Percentiles rank a stretch among this genome's conserved stretches.
phyloP scores from a whole-genome alignment of 2,797 vertebrate species.

The Hafferia zeledoni region DNA sequence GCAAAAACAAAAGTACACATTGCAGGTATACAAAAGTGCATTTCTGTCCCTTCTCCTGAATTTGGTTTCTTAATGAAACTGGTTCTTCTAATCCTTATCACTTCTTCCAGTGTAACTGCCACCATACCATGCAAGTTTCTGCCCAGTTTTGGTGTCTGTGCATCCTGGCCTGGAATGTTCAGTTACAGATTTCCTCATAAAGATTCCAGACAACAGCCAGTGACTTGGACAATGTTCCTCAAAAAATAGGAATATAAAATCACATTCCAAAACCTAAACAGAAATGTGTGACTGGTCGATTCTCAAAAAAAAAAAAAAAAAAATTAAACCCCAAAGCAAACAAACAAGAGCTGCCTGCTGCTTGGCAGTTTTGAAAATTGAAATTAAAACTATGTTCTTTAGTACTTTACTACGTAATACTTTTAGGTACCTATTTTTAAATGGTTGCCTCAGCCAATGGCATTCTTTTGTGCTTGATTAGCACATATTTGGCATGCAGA shows the following conservation, averaged over 20 bases:
- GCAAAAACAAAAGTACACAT: background rate
- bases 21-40: background rate
- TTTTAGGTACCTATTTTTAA: background rate
- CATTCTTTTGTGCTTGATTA: background rate
- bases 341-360: background rate
- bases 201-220: background rate
- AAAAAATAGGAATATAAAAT: background rate
- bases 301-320: background rate
- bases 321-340: background rate
- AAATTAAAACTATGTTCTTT: background rate
- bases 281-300: background rate
- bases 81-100: background rate
- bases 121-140: background rate
- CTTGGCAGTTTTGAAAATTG: background rate
- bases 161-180: background rate
- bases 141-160: background rate
- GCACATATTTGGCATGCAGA: background rate
- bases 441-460: background rate
- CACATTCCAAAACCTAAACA: background rate
- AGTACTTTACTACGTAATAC: background rate
- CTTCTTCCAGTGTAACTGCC: background rate
- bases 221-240: background rate
- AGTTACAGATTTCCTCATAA: constrained; percentile 24
- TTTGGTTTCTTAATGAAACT: background rate
- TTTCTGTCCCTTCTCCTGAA: background rate